Conservation (phyloP, 1,140 invertebrate species). For the Drosophila lini region DNA sequence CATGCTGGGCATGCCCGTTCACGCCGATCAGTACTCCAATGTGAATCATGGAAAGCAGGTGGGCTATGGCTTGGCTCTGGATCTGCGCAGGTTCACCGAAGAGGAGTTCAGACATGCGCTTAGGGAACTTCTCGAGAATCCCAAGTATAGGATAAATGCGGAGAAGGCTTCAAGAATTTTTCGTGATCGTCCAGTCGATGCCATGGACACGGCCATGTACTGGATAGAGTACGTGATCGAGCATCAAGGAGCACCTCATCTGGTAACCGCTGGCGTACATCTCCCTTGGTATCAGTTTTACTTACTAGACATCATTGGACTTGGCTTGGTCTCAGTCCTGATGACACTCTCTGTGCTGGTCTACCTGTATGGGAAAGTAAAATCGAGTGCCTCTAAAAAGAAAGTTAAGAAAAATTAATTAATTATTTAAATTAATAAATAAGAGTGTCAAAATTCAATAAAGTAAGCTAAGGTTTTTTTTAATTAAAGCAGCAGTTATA, state of each 20-base stretch:
- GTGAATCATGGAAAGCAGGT: conserved; percentile 34
- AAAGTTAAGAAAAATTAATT: conserved; percentile 39
- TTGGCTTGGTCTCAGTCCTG: conserved; percentile 20
- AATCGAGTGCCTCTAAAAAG: not conserved
- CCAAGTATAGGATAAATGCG: conserved; percentile 78
- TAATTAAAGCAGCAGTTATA: not conserved
- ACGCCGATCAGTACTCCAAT: conserved; percentile 85
- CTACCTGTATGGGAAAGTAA: conserved; percentile 7
- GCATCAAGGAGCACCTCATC: conserved; percentile 86
- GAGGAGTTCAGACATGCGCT: conserved; percentile 78
- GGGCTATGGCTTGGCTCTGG: conserved; percentile 52
- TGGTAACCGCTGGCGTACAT: conserved; percentile 85
- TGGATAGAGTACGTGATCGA: conserved; percentile 88
- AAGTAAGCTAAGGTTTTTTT: not conserved
- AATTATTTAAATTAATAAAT: not conserved
- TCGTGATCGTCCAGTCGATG: conserved; percentile 85
- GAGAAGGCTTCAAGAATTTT: conserved; percentile 84
- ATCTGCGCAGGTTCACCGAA: conserved; percentile 46
- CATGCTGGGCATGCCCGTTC: conserved; percentile 87
- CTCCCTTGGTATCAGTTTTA: conserved; percentile 87
- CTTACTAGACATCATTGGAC: conserved; percentile 86
- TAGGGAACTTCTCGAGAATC: conserved; percentile 84
- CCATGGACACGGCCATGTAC: conserved; percentile 86
- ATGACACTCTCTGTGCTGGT: conserved; percentile 21
- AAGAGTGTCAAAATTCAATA: not conserved